These are phyloP conservation scores for Ceratina calcarata DNA, from an alignment of 1,140 invertebrate genomes.

Conservation along the genomic window DNA sequence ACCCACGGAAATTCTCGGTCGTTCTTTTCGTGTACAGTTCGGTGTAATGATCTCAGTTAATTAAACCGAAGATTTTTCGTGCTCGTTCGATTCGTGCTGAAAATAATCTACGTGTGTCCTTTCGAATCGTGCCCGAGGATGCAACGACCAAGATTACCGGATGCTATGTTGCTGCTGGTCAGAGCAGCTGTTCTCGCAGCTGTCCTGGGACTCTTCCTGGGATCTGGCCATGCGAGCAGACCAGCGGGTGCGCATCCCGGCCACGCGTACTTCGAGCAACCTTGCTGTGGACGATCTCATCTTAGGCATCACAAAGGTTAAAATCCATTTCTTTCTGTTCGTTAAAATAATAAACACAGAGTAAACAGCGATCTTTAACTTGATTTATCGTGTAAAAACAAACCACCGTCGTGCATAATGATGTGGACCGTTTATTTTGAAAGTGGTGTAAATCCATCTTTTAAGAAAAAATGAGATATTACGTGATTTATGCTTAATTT, in stretches of 20 bases:
- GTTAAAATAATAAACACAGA: too few relatives aligned
- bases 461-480: too few relatives aligned
- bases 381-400: too few relatives aligned
- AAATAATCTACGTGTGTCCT: conserved; percentile 5
- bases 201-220: conserved; percentile 73
- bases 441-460: too few relatives aligned
- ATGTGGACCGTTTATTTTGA: too few relatives aligned
- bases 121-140: conserved; percentile 57
- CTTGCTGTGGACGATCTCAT: conserved; percentile 78
- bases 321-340: background rate
- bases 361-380: too few relatives aligned
- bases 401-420: too few relatives aligned
- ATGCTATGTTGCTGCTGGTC: conserved; percentile 70
- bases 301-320: conserved; percentile 80
- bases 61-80: background rate
- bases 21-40: background rate
- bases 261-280: conserved; percentile 80
- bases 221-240: conserved; percentile 69
- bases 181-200: conserved; percentile 78
- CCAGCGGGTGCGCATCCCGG: conserved; percentile 77
- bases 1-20: background rate
- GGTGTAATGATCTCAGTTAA: background rate
- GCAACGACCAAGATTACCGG: conserved; percentile 64
- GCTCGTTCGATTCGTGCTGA: background rate
- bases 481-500: too few relatives aligned